These are phyloP conservation scores for Denticeps clupeoides DNA, from an alignment of 2,797 vertebrate species.

Conservation along the genomic window DNA sequence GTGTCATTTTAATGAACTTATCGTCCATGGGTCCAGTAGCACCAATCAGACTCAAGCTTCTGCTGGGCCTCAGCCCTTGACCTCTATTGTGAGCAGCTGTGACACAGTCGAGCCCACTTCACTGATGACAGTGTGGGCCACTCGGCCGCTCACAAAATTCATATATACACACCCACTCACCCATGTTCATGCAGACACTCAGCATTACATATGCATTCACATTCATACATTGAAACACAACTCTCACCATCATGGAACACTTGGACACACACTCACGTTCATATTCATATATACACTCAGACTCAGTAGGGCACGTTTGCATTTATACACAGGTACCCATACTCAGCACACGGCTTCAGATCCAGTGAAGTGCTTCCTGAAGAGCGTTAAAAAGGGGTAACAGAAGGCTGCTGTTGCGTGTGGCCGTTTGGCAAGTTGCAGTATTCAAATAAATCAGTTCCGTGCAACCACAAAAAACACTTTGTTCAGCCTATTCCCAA, in stretches of 20 bases:
- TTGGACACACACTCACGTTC: neutral
- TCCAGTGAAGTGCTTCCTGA: no score
- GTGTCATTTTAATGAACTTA: slow-evolving; percentile 9
- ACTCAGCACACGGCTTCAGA: no score
- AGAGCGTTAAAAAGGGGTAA: no score
- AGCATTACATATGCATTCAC: neutral
- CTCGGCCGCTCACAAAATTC: no score
- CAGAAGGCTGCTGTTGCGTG: no score
- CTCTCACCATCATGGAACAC: no score
- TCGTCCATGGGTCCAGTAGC: slow-evolving; percentile 1
- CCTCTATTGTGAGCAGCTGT: neutral
- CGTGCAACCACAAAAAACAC: no score
- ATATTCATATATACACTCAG: neutral
- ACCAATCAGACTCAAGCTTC: slow-evolving; percentile 11
- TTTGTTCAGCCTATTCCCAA: no score
- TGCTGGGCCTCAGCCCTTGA: slow-evolving; percentile 9
- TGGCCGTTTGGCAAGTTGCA: neutral
- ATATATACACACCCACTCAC: no score
- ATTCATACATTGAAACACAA: no score
- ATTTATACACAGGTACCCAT: neutral
- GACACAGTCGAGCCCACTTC: neutral
- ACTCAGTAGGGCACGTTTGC: neutral
- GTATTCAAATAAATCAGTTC: neutral
- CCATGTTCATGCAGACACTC: no score
- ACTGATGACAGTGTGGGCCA: no score